Evolutionary conservation across 1,140 invertebrate genomes (phyloP), one percentile per base, ranked within the genome.

Genomic region (Heliconius congener): DNA sequence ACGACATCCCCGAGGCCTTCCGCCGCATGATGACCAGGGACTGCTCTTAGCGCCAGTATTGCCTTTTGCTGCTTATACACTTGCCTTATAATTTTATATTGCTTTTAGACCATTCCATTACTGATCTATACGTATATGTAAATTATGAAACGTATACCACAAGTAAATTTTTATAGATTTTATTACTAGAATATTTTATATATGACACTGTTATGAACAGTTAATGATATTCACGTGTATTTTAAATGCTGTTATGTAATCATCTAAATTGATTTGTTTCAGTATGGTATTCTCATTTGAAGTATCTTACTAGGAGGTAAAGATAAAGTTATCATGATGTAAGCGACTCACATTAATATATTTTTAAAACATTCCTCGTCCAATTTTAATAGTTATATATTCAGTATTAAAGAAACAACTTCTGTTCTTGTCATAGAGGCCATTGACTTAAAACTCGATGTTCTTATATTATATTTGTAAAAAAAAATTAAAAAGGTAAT

Each of bases 1-100:
- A 98, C 93, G 96, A 96, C 89, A 97, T 98, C 95, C 97, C 97
- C 81, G 94, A 95, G 73, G 97, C 96, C 9, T 95, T 97, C 79
- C 95, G 94, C 79, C 96, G 96, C 90, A 96, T 95, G 86, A 86
- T 94, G 87, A 88, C 85, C 79, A 92, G 91, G 84, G 92, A 94
- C 80, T 94, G 92, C 81, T 86, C 91, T 66, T 94, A 94, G 78
- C 86, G 77, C 39, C 75, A 42, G 86, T 87, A 42, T 85, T 87
- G 86, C 84, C 85, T 88, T 85, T 83, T 57, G 74, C 79, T 77
- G 70, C 52, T 60, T 18, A 76, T 71, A 46, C 70, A 72, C 27
- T 66, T 27, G 27, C 27, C 13, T 60, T 60, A 30, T 30, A 16
- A 30, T 66, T 66, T 66, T 30, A 66, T 66, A 30, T 66, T 66